These are phyloP conservation scores for Bombus pyrosoma DNA, from an alignment of 1,140 invertebrate species.

Conservation along the genomic window DNA sequence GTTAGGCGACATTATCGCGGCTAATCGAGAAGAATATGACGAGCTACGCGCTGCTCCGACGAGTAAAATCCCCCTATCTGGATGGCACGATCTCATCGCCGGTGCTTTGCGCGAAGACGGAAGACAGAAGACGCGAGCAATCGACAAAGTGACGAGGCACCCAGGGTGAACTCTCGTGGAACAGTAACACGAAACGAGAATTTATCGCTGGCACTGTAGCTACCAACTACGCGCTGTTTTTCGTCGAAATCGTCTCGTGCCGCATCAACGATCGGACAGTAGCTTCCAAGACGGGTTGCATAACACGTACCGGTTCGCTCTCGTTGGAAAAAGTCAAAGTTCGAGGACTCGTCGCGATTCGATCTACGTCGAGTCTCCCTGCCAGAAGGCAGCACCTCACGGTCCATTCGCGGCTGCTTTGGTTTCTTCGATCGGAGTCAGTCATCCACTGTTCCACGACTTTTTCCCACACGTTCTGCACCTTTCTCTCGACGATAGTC, in stretches of 20 bases:
- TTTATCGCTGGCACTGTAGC: slow-evolving; percentile 15
- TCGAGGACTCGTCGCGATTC: slow-evolving; percentile 23
- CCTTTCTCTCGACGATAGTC: slow-evolving; percentile 53
- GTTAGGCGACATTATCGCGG: slow-evolving; percentile 49
- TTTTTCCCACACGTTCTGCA: slow-evolving; percentile 14
- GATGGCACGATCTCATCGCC: slow-evolving; percentile 37
- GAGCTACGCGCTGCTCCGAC: not conserved
- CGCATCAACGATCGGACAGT: not conserved
- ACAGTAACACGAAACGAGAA: slow-evolving; percentile 1
- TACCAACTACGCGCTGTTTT: too few relatives aligned
- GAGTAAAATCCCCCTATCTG: slow-evolving; percentile 33
- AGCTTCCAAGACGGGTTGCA: slow-evolving; percentile 12
- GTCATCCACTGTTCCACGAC: not conserved
- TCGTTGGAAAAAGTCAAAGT: slow-evolving; percentile 48
- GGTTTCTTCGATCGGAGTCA: not conserved
- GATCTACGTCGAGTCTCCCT: not conserved
- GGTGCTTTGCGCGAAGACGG: not conserved
- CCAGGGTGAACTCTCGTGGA: not conserved
- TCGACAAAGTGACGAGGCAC: not conserved
- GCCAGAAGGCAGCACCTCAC: slow-evolving; percentile 55
- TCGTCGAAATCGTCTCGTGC: not conserved
- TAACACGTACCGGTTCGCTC: slow-evolving; percentile 26
- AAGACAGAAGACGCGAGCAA: not conserved
- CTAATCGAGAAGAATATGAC: slow-evolving; percentile 47
- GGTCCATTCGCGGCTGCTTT: not conserved